phyloP scores from a whole-genome alignment of 2,888 invertebrate genomes.

The Ceriagrion tenellum region DNA sequence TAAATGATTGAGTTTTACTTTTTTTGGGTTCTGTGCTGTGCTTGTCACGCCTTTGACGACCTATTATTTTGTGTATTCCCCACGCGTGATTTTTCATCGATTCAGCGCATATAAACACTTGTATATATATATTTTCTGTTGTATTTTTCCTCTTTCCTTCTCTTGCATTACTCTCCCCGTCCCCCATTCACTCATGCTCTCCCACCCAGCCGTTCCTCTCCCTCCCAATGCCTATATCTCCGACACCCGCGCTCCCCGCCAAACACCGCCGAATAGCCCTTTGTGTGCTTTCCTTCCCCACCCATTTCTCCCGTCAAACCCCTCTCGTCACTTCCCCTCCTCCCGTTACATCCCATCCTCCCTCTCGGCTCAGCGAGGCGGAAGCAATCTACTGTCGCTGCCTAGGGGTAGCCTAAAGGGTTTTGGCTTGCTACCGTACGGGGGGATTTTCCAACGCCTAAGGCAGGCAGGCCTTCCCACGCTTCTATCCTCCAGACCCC shows the following conservation, averaged over 20 bases:
- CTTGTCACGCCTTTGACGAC: too few species aligned
- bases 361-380: constrained; percentile 52
- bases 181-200: background rate
- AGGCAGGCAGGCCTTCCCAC: background rate
- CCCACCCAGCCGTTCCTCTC: background rate
- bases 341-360: background rate
- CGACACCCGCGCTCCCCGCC: background rate
- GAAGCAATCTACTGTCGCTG: constrained; percentile 62
- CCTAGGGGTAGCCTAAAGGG: constrained; percentile 47
- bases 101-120: too few species aligned
- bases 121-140: too few species aligned
- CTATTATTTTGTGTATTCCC: too few species aligned
- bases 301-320: background rate
- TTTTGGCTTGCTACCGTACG: constrained; percentile 29
- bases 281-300: background rate
- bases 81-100: too few species aligned
- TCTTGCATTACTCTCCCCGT: background rate
- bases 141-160: background rate
- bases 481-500: background rate
- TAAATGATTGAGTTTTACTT: too few species aligned
- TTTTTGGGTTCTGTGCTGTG: too few species aligned
- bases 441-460: constrained; percentile 29
- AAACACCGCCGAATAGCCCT: background rate
- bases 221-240: background rate
- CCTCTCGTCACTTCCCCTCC: too few species aligned